Percentiles rank a stretch among this genome's conserved stretches.
Evolutionary conservation across 1,140 invertebrate genomes (phyloP).

Genomic region (Calliphora vicina): DNA sequence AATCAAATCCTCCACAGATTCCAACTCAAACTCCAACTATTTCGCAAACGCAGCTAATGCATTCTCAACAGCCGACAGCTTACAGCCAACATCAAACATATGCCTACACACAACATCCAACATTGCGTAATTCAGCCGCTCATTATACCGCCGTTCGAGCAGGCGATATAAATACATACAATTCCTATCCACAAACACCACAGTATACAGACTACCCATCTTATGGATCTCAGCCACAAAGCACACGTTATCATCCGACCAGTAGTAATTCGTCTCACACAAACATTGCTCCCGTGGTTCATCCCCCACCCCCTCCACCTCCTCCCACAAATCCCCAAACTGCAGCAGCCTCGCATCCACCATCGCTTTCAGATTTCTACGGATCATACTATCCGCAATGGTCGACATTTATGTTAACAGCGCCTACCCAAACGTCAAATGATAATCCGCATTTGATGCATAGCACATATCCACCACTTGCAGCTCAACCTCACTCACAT

Average conservation of each 20-base stretch:
- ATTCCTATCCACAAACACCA: not conserved
- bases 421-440: not conserved
- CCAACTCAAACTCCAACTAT: not conserved
- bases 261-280: not conserved
- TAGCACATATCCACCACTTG: constrained; percentile 27
- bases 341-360: not conserved
- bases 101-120: constrained; percentile 13
- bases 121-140: constrained; percentile 1
- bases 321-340: not conserved
- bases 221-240: constrained; percentile 27
- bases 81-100: constrained; percentile 18
- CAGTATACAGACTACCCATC: constrained; percentile 7
- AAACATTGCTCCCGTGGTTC: not conserved
- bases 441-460: constrained; percentile 8
- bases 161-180: not conserved
- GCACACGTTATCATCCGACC: constrained; percentile 5
- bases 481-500: constrained; percentile 27
- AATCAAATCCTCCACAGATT: constrained; percentile 32
- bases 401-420: constrained; percentile 25
- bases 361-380: constrained; percentile 15
- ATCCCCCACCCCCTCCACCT: not conserved
- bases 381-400: constrained; percentile 18
- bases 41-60: not conserved
- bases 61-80: not conserved
- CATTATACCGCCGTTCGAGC: not conserved